phyloP scores from a whole-genome alignment of 2,888 invertebrate species.

The Zhuqinia jingwanae region DNA sequence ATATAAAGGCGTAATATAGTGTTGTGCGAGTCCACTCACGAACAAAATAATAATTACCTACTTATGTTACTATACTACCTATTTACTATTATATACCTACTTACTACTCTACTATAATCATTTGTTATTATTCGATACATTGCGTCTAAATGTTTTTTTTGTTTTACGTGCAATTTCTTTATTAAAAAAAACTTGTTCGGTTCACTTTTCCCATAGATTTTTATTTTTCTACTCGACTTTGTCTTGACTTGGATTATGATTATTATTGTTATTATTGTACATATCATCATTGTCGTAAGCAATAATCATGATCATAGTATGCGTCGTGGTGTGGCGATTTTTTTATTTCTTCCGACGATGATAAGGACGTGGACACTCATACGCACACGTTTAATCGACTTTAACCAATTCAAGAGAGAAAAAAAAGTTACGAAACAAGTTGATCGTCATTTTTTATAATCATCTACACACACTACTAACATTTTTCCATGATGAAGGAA shows the following conservation, averaged over 20 bases:
- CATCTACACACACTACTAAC: not conserved
- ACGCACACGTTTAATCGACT: not conserved
- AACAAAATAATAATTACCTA: too few relatives aligned
- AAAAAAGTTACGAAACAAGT: constrained; percentile 45
- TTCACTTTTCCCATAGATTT: constrained; percentile 31
- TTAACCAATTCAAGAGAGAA: not conserved
- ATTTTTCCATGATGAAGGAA: not conserved
- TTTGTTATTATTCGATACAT: too few relatives aligned
- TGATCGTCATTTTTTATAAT: not conserved
- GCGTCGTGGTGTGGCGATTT: constrained; percentile 8
- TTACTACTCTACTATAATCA: too few relatives aligned
- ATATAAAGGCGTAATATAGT: too few relatives aligned
- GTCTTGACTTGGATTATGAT: constrained; percentile 10
- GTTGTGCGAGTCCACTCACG: too few relatives aligned
- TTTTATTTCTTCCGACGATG: constrained; percentile 26
- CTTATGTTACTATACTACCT: too few relatives aligned
- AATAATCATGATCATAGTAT: constrained; percentile 44
- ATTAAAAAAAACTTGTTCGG: constrained; percentile 43
- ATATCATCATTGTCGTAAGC: too few relatives aligned
- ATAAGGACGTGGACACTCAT: not conserved
- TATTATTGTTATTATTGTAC: too few relatives aligned
- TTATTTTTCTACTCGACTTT: too few relatives aligned
- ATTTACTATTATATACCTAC: too few relatives aligned
- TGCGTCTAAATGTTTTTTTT: too few relatives aligned
- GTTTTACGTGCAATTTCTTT: too few relatives aligned